These are phyloP conservation scores for Euthynnus affinis DNA, from an alignment of 2,797 vertebrate species.

Conservation along the genomic window DNA sequence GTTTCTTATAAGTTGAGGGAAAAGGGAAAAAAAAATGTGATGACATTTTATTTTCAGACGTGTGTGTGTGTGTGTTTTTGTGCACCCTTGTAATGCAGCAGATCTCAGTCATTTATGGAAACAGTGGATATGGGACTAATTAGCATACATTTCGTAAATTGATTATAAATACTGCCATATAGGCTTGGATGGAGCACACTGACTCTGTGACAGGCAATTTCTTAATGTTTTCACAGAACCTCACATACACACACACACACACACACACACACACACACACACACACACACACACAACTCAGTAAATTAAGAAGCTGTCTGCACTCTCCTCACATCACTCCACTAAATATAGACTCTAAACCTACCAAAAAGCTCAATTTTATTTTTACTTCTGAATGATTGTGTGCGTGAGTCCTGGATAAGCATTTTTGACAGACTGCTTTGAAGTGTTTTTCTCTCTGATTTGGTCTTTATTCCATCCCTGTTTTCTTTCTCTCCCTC, in stretches of 20 bases:
- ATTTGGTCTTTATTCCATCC: constrained; percentile 16
- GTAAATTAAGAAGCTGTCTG: constrained; percentile 57
- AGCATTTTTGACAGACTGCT: constrained; percentile 37
- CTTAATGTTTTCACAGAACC: constrained; percentile 51
- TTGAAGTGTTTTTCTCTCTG: constrained; percentile 48
- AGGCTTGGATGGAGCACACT: constrained; percentile 35
- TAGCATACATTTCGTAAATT: constrained; percentile 56
- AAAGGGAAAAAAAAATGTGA: background rate
- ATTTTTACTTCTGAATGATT: constrained; percentile 55
- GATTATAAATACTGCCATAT: constrained; percentile 52
- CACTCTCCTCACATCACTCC: constrained; percentile 38
- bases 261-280: constrained; percentile 5
- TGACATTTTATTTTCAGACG: background rate
- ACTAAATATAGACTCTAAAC: constrained; percentile 63
- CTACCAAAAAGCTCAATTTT: constrained; percentile 46
- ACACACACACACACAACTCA: constrained; percentile 36
- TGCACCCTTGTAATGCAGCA: background rate
- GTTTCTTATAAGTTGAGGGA: background rate
- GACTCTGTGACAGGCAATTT: constrained; percentile 57
- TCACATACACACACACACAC: constrained; percentile 24
- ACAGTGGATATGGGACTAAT: constrained; percentile 56
- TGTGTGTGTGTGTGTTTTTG: constrained; percentile 1
- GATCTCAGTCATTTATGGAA: constrained; percentile 29
- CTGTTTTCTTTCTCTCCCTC: background rate
- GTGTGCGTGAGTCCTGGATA: constrained; percentile 26